phyloP scores from a whole-genome alignment of 2,888 invertebrate species.

The Zonitis immaculata region DNA sequence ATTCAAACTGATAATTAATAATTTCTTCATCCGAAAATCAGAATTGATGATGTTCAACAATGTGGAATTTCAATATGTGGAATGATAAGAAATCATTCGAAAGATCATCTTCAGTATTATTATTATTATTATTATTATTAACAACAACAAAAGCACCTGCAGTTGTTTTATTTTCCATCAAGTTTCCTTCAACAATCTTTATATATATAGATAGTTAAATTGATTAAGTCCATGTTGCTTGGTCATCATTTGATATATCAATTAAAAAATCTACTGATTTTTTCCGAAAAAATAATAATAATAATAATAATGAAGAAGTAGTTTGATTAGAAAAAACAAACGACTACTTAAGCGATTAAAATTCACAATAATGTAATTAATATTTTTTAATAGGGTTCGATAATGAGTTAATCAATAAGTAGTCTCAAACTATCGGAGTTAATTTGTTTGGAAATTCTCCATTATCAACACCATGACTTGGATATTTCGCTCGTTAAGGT shows the following conservation, averaged over 20 bases:
- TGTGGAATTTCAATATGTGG: not conserved
- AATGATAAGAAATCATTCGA: too few relatives aligned
- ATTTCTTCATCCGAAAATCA: not conserved
- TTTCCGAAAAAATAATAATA: too few relatives aligned
- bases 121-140: not conserved
- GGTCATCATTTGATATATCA: constrained; percentile 38
- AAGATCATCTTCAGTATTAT: too few relatives aligned
- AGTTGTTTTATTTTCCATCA: not conserved
- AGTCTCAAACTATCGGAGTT: constrained; percentile 25
- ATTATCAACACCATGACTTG: constrained; percentile 19
- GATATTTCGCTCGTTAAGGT: constrained; percentile 7
- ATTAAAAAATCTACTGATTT: constrained; percentile 33
- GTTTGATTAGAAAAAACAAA: too few relatives aligned
- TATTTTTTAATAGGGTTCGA: constrained; percentile 34
- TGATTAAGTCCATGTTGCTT: constrained; percentile 27
- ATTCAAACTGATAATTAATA: constrained; percentile 1
- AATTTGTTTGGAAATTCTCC: constrained; percentile 25
- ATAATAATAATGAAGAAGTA: too few relatives aligned
- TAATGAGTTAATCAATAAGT: constrained; percentile 38
- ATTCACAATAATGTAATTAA: constrained; percentile 17
- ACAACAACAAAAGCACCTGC: not conserved
- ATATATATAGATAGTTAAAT: too few relatives aligned
- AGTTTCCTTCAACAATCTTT: not conserved
- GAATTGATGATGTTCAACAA: not conserved
- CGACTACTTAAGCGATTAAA: constrained; percentile 4